Evolutionary conservation across 35 echinoderm and acorn worm species (phyloP).

Genomic region (Amphiura filiformis): DNA sequence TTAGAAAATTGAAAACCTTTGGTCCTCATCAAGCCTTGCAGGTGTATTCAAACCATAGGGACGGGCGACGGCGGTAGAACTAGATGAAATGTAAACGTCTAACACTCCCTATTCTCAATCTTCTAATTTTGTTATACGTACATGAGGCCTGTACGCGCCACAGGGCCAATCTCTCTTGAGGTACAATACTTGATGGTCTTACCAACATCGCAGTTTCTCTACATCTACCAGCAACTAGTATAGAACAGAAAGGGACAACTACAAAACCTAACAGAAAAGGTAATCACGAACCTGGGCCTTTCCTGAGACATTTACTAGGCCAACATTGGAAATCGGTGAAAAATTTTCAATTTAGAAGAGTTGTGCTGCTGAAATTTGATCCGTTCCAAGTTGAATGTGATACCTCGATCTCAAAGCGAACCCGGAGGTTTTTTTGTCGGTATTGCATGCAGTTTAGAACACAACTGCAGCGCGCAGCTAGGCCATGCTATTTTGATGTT

Average conservation of each 20-base stretch:
- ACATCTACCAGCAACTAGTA: too few species aligned
- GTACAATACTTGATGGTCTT: not conserved
- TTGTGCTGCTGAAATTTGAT: not conserved
- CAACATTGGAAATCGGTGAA: conserved; percentile 7
- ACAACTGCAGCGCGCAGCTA: not conserved
- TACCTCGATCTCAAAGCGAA: not conserved
- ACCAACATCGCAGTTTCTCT: not conserved
- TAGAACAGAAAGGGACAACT: too few species aligned
- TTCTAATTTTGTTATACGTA: conserved; percentile 7
- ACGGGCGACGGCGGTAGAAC: not conserved
- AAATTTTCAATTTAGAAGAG: not conserved
- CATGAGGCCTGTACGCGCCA: not conserved
- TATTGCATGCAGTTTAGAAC: not conserved
- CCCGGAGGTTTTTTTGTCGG: not conserved
- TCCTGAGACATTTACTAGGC: not conserved
- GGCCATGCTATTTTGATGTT: not conserved
- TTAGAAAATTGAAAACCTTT: conserved; percentile 5
- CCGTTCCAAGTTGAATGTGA: not conserved
- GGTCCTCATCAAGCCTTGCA: not conserved
- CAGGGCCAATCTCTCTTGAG: not conserved
- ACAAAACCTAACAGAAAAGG: too few species aligned
- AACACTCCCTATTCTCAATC: not conserved
- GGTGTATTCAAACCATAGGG: not conserved
- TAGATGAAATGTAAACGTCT: conserved; percentile 15
- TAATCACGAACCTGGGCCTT: too few species aligned